phyloP scores from a whole-genome alignment of 2,113 vertebrate genomes.

The Lipophrys pholis region DNA sequence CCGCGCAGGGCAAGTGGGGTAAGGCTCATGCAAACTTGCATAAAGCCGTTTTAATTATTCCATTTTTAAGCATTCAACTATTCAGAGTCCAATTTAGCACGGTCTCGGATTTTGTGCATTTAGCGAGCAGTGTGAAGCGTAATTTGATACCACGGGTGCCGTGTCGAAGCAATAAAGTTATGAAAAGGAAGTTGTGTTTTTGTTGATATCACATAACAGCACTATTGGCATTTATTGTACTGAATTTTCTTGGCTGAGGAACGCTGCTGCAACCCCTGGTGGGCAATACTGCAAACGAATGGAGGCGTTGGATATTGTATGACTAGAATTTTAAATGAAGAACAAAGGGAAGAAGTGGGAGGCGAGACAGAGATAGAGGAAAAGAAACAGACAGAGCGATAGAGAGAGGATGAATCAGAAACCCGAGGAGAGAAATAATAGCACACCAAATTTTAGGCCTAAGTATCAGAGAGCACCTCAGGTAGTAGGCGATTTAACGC shows the following conservation, averaged over 20 bases:
- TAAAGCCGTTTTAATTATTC: slow-evolving; percentile 5
- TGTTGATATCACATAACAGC: slow-evolving; percentile 69
- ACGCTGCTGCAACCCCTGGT: slow-evolving; percentile 66
- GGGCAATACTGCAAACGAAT: slow-evolving; percentile 68
- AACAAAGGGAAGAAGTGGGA: slow-evolving; percentile 45
- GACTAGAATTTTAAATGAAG: slow-evolving; percentile 77
- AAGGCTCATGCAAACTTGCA: not conserved
- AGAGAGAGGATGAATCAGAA: not conserved
- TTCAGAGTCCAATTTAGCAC: not conserved
- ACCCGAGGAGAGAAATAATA: slow-evolving; percentile 74
- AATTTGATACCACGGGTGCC: slow-evolving; percentile 25
- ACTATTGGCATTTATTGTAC: slow-evolving; percentile 61
- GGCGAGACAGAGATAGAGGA: not conserved
- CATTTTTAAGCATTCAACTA: slow-evolving; percentile 1
- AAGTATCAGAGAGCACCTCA: slow-evolving; percentile 54
- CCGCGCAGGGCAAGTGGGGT: not conserved
- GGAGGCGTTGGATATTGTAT: slow-evolving; percentile 70
- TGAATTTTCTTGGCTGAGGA: slow-evolving; percentile 61
- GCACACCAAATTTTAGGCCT: slow-evolving; percentile 58
- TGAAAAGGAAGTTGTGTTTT: slow-evolving; percentile 63
- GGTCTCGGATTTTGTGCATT: slow-evolving; percentile 12
- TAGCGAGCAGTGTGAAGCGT: slow-evolving; percentile 35
- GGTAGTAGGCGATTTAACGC: slow-evolving; percentile 58
- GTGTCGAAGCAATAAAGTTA: slow-evolving; percentile 62
- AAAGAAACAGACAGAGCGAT: slow-evolving; percentile 40